phyloP scores from a whole-genome alignment of 2,113 vertebrate species.

The Tenebrosternarchus preto region DNA sequence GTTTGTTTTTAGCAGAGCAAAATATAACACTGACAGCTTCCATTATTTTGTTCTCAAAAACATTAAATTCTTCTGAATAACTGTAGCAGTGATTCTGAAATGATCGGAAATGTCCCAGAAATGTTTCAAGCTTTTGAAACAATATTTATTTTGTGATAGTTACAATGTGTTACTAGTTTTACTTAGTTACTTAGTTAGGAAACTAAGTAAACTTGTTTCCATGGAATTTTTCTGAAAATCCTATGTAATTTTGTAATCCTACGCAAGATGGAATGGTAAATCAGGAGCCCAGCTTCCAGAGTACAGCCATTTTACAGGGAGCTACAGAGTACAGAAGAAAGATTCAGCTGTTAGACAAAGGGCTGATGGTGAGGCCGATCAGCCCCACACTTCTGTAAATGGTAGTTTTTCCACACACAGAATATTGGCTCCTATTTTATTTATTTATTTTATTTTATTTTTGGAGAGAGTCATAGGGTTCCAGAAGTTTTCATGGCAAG shows the following conservation, averaged over 20 bases:
- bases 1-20: constrained; percentile 7
- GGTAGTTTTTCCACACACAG: constrained; percentile 1
- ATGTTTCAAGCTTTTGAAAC: not conserved
- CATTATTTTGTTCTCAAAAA: too few species aligned
- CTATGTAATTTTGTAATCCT: too few species aligned
- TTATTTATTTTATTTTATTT: constrained; percentile 14
- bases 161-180: not conserved
- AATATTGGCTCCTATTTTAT: not conserved
- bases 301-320: not conserved
- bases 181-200: too few species aligned
- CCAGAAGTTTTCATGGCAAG: not conserved
- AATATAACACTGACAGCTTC: too few species aligned
- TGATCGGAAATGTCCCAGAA: not conserved
- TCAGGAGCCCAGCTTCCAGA: not conserved
- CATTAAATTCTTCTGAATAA: too few species aligned
- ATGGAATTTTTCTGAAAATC: too few species aligned
- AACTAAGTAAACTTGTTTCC: too few species aligned
- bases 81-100: not conserved
- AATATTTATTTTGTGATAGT: too few species aligned
- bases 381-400: not conserved
- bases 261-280: not conserved
- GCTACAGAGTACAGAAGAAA: not conserved
- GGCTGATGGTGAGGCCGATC: constrained; percentile 17
- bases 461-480: not conserved
- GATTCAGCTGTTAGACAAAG: not conserved